A percentile compares a stretch with the other conserved stretches of the same genome.
Evolutionary conservation across 2,797 vertebrate species (phyloP).

Genomic region (Sphaeramia orbicularis): DNA sequence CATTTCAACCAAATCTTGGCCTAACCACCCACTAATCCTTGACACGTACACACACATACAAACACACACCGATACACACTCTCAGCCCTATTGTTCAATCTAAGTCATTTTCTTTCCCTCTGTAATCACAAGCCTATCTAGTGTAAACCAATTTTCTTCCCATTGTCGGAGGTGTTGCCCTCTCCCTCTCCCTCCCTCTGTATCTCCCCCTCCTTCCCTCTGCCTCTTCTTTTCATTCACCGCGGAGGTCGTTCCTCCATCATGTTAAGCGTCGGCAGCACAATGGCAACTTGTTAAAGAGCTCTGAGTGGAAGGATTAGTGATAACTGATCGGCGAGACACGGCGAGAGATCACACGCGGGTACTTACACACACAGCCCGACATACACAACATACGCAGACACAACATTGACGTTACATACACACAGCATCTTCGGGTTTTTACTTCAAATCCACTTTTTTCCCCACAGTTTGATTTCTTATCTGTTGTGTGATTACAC

Average conservation of each 20-base stretch:
- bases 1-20: conserved; percentile 70
- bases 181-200: conserved; percentile 71
- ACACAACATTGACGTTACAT: conserved; percentile 1
- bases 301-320: conserved; percentile 82
- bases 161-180: conserved; percentile 82
- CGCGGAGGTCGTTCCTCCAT: conserved; percentile 77
- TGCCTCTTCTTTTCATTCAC: conserved; percentile 74
- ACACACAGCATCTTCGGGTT: conserved; percentile 38
- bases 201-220: conserved; percentile 64
- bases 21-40: conserved; percentile 75
- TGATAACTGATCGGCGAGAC: conserved; percentile 78
- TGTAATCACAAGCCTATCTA: conserved; percentile 84
- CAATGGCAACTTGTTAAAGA: conserved; percentile 83
- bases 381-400: conserved; percentile 32
- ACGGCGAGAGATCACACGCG: conserved; percentile 62
- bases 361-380: conserved; percentile 19
- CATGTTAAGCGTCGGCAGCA: conserved; percentile 78
- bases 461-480: conserved; percentile 70
- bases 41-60: conserved; percentile 46
- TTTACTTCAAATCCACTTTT: conserved; percentile 66
- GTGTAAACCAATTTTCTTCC: conserved; percentile 85
- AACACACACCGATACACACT: conserved; percentile 54
- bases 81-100: conserved; percentile 77
- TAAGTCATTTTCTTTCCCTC: conserved; percentile 79
- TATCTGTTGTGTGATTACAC: conserved; percentile 74